These are phyloP conservation scores for Parauchenoglanis ngamensis DNA, from an alignment of 2,797 vertebrate genomes.

Conservation along the genomic window DNA sequence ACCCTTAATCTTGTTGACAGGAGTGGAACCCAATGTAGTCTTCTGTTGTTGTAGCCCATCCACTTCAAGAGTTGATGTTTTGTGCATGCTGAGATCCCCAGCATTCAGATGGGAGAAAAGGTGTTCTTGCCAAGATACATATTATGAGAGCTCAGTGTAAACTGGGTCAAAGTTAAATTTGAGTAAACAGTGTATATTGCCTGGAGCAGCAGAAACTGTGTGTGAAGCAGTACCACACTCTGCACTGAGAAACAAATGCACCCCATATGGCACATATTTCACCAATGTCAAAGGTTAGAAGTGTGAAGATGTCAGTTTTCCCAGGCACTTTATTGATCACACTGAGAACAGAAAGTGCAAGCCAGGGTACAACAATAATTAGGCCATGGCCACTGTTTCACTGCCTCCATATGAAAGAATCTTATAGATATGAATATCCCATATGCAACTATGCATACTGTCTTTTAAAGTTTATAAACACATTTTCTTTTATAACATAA, in stretches of 20 bases:
- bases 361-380: constrained; percentile 46
- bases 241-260: background rate
- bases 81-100: no score
- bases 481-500: constrained; percentile 21
- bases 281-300: background rate
- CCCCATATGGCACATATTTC: background rate
- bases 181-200: background rate
- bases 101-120: no score
- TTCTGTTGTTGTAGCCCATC: no score
- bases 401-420: background rate
- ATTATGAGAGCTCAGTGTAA: no score
- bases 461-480: background rate
- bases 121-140: no score
- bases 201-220: background rate
- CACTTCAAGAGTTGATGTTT: no score
- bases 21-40: no score
- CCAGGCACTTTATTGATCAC: constrained; percentile 40
- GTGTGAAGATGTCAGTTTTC: background rate
- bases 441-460: background rate
- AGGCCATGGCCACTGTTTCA: constrained; percentile 47
- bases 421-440: background rate
- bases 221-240: background rate
- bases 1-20: no score
- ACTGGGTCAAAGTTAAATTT: background rate
- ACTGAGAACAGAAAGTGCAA: constrained; percentile 40